These are phyloP conservation scores for Pandemis corylana DNA, from an alignment of 2,888 invertebrate genomes.

Conservation along the genomic window DNA sequence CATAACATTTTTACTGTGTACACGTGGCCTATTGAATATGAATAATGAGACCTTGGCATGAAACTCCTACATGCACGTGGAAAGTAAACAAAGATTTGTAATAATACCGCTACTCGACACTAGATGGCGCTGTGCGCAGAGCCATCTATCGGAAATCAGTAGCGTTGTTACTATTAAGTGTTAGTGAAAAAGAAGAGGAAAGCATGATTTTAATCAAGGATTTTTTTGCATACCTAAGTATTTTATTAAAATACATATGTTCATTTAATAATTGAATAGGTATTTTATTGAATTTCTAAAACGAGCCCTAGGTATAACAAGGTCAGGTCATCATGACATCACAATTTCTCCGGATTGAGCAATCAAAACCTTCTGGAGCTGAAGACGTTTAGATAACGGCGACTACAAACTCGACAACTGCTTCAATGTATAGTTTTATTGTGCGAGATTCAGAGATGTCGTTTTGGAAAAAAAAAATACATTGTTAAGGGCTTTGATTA, in stretches of 20 bases:
- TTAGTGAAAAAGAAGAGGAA: neutral
- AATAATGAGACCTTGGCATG: neutral
- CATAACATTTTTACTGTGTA: conserved; percentile 14
- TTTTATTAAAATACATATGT: neutral
- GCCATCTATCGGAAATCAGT: neutral
- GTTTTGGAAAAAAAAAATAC: too few relatives aligned
- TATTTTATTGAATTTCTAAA: neutral
- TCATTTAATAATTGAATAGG: neutral
- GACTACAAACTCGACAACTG: neutral
- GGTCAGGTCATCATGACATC: conserved; percentile 1
- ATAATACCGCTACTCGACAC: conserved; percentile 62
- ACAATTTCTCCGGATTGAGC: neutral
- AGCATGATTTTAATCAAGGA: neutral
- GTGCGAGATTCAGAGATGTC: neutral
- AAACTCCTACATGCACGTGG: conserved; percentile 44
- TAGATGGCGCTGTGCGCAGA: conserved; percentile 66
- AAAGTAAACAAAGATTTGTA: conserved; percentile 32
- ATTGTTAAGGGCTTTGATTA: too few relatives aligned
- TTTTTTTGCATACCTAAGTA: neutral
- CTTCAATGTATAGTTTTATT: neutral
- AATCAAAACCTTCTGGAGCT: neutral
- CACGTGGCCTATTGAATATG: conserved; percentile 23
- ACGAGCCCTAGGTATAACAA: neutral
- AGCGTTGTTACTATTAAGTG: neutral
- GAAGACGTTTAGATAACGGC: neutral